A percentile compares a stretch with the other conserved stretches of the same genome.
phyloP scores from a whole-genome alignment of 2,113 vertebrate genomes.

The Petrocephalus microphthalmus region DNA sequence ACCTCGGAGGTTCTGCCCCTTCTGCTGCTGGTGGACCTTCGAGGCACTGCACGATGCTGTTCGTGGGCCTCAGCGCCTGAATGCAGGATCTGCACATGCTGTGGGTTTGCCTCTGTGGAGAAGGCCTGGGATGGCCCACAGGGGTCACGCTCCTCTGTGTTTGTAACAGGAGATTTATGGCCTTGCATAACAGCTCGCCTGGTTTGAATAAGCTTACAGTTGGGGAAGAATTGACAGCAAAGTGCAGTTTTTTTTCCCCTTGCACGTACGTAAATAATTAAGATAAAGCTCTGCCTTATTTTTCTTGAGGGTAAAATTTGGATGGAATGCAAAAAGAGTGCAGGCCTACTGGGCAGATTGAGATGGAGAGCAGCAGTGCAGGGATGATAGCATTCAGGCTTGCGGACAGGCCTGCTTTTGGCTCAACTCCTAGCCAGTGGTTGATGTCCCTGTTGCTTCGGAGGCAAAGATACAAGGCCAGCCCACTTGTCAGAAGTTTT shows the following conservation, averaged over 20 bases:
- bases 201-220: slow-evolving; percentile 13
- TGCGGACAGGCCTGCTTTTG: slow-evolving; percentile 19
- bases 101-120: background rate
- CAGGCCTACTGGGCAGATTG: slow-evolving; percentile 20
- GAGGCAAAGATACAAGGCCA: slow-evolving; percentile 34
- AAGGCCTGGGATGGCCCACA: background rate
- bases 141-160: background rate
- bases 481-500: slow-evolving; percentile 35
- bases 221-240: background rate
- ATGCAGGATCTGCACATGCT: background rate
- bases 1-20: too few relatives aligned
- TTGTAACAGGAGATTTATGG: background rate
- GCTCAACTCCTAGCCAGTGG: slow-evolving; percentile 23
- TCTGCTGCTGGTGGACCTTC: too few relatives aligned
- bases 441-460: slow-evolving; percentile 31
- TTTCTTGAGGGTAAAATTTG: slow-evolving; percentile 22
- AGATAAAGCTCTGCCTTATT: slow-evolving; percentile 5
- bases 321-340: slow-evolving; percentile 21
- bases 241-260: background rate
- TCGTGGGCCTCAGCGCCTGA: background rate
- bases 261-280: slow-evolving; percentile 19
- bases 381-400: slow-evolving; percentile 24
- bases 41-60: background rate
- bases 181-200: background rate
- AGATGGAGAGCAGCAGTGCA: slow-evolving; percentile 11